Percentiles rank a stretch among this genome's conserved stretches.
phyloP scores from a whole-genome alignment of 37 sponge, comb jelly and placozoan species.

The Cliona cf. orientalis region DNA sequence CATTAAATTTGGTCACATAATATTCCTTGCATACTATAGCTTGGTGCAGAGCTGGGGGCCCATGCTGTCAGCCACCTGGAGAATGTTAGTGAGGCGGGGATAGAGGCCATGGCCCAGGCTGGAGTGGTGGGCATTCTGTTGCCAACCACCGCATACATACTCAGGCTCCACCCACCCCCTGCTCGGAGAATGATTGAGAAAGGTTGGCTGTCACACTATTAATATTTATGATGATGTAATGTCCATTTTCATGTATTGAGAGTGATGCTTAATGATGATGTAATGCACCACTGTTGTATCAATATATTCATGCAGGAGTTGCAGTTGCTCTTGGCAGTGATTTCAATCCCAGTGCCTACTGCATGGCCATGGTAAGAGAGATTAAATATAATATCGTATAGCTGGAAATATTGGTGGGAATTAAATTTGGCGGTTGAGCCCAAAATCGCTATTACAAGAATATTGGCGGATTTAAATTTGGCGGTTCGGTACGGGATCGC shows the following conservation, averaged over 20 bases:
- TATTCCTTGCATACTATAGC: conserved; percentile 45
- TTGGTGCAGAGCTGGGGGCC: conserved; percentile 89
- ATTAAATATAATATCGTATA: too few relatives aligned
- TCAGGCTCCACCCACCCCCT: conserved; percentile 90
- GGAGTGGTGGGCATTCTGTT: conserved; percentile 84
- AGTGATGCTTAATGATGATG: background rate
- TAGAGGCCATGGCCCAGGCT: conserved; percentile 77
- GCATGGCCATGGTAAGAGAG: conserved; percentile 96
- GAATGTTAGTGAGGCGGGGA: conserved; percentile 76
- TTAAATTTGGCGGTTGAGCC: too few relatives aligned
- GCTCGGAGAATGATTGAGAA: conserved; percentile 89
- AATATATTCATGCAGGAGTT: conserved; percentile 82
- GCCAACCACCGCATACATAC: conserved; percentile 99
- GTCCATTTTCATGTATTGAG: background rate
- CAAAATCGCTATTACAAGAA: too few relatives aligned
- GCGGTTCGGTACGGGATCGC: too few relatives aligned
- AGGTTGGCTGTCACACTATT: conserved; percentile 40
- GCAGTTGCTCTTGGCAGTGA: conserved; percentile 97
- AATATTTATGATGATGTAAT: background rate
- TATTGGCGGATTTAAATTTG: too few relatives aligned
- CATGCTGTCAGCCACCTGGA: conserved; percentile 94
- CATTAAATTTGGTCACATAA: background rate
- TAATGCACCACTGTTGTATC: too few relatives aligned
- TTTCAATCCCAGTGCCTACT: conserved; percentile 99
- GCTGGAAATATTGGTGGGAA: too few relatives aligned